phyloP scores from a whole-genome alignment of 2,113 vertebrate genomes.

The Lynx canadensis region DNA sequence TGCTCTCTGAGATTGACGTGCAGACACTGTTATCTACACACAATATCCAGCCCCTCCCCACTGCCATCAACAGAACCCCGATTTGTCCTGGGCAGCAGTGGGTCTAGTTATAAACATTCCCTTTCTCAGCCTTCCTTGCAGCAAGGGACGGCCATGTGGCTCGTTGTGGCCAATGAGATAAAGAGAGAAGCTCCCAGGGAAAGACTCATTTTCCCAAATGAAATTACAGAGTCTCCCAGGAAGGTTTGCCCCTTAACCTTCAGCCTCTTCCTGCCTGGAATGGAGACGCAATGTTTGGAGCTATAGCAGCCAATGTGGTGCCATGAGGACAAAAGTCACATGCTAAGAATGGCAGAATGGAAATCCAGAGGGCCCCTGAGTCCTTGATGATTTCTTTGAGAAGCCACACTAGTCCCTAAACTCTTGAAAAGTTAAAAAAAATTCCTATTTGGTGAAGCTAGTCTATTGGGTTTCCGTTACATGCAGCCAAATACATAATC shows the following conservation, averaged over 20 bases:
- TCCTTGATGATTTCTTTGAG: background rate
- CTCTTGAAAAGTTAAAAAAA: background rate
- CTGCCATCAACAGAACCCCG: background rate
- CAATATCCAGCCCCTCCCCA: background rate
- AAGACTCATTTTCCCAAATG: background rate
- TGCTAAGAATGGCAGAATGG: background rate
- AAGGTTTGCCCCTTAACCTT: background rate
- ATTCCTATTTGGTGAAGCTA: background rate
- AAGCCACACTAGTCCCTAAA: background rate
- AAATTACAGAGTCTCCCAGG: background rate
- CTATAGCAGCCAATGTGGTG: background rate
- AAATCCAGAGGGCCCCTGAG: background rate
- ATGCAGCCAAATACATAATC: background rate
- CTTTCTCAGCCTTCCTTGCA: background rate
- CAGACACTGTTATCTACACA: background rate
- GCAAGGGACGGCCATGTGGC: too few relatives aligned
- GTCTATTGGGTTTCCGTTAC: background rate
- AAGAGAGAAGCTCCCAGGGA: background rate
- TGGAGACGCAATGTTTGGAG: background rate
- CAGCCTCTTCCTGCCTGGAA: background rate
- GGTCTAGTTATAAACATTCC: background rate
- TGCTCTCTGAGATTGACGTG: background rate
- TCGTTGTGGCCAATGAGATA: background rate
- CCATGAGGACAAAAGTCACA: background rate
- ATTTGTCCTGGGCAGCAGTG: background rate